Conservation (phyloP, 2,888 invertebrate genomes). For the Bruchidius siliquastri region DNA sequence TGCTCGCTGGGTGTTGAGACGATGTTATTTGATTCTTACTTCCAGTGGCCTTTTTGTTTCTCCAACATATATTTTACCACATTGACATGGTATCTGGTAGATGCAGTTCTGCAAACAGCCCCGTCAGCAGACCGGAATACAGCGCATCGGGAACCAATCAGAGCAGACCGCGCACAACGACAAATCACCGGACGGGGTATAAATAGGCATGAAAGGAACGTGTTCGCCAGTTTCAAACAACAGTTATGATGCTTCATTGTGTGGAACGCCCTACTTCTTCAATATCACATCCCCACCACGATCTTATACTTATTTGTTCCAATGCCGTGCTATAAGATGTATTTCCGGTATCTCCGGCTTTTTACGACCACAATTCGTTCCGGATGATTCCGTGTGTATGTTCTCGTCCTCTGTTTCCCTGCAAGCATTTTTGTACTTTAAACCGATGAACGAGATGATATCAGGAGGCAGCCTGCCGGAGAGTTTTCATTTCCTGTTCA, state of each 20-base stretch:
- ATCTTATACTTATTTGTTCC: not conserved
- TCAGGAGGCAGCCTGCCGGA: not conserved
- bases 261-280: not conserved
- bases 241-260: not conserved
- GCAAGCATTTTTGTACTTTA: not conserved
- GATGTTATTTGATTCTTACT: no score
- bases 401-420: not conserved
- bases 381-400: not conserved
- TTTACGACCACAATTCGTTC: not conserved
- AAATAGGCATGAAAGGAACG: no score
- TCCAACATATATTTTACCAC: no score
- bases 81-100: no score
- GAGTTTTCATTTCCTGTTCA: not conserved
- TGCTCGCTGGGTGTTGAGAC: no score
- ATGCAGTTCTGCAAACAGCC: no score
- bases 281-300: not conserved
- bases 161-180: no score
- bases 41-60: no score
- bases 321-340: not conserved
- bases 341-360: not conserved
- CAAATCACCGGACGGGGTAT: no score
- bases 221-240: no score
- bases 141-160: no score
- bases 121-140: no score
- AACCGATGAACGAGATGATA: not conserved